These are phyloP conservation scores for Elaphurus davidianus DNA, from an alignment of 2,113 vertebrate species.

Conservation along the genomic window DNA sequence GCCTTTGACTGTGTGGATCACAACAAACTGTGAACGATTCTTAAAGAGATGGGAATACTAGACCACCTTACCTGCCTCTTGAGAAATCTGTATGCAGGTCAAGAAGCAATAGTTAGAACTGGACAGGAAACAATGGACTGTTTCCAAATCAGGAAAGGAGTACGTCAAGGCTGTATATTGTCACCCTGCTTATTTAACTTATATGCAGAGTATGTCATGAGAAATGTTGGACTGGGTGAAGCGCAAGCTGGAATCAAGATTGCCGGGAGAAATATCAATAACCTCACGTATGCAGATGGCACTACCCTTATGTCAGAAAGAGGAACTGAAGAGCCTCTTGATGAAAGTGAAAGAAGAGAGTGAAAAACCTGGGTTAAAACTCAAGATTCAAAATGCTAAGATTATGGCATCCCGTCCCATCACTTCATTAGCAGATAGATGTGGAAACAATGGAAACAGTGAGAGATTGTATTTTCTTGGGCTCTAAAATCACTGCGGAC, in stretches of 20 bases:
- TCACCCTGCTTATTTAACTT: too few relatives aligned
- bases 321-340: background rate
- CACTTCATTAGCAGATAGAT: background rate
- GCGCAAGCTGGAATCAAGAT: background rate
- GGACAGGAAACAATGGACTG: too few relatives aligned
- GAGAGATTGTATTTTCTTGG: background rate
- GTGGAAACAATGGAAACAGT: background rate
- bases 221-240: too few relatives aligned
- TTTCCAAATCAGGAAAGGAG: too few relatives aligned
- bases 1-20: background rate
- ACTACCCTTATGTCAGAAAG: background rate
- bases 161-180: too few relatives aligned
- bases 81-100: too few relatives aligned
- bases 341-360: background rate
- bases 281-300: background rate
- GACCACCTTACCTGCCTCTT: too few relatives aligned
- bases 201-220: too few relatives aligned
- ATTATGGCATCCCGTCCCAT: background rate
- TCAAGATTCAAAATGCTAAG: background rate
- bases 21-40: background rate
- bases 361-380: background rate
- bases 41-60: background rate
- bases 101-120: too few relatives aligned
- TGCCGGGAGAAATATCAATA: accelerated
- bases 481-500: background rate